phyloP scores from a whole-genome alignment of 2,888 invertebrate genomes.

The Brachyptera risi region DNA sequence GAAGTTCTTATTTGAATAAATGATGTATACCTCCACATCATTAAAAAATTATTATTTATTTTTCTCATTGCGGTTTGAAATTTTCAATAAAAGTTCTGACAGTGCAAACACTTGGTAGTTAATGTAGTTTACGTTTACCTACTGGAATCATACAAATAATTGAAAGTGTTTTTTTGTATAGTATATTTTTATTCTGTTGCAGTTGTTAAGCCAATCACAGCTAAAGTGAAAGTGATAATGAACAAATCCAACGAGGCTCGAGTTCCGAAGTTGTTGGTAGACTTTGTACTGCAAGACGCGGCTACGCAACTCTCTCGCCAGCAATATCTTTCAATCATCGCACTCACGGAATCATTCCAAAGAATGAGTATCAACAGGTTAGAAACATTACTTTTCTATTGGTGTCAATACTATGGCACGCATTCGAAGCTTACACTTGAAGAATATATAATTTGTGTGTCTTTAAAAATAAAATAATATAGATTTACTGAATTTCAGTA shows the following conservation, averaged over 20 bases:
- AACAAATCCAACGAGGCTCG: constrained; percentile 60
- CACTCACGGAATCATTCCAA: constrained; percentile 45
- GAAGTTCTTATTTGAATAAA: no score
- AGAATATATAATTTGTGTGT: not conserved
- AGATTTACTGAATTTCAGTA: no score
- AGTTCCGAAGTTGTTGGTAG: constrained; percentile 59
- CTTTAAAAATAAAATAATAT: no score
- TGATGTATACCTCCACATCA: no score
- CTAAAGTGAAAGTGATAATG: constrained; percentile 72
- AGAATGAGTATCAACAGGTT: constrained; percentile 64
- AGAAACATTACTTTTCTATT: no score
- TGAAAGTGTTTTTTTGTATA: no score
- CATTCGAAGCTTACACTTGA: not conserved
- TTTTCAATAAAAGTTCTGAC: not conserved
- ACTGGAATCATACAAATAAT: no score
- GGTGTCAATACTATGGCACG: not conserved
- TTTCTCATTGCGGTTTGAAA: not conserved
- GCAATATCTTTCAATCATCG: constrained; percentile 60
- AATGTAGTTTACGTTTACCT: no score
- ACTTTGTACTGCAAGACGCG: constrained; percentile 68
- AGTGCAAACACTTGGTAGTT: not conserved
- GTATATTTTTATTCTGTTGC: constrained; percentile 38
- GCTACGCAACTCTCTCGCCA: constrained; percentile 67
- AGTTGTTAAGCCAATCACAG: constrained; percentile 75
- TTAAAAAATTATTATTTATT: no score